These are phyloP conservation scores for Sthenelais limicola DNA, from an alignment of 2,888 invertebrate genomes.

Conservation along the genomic window DNA sequence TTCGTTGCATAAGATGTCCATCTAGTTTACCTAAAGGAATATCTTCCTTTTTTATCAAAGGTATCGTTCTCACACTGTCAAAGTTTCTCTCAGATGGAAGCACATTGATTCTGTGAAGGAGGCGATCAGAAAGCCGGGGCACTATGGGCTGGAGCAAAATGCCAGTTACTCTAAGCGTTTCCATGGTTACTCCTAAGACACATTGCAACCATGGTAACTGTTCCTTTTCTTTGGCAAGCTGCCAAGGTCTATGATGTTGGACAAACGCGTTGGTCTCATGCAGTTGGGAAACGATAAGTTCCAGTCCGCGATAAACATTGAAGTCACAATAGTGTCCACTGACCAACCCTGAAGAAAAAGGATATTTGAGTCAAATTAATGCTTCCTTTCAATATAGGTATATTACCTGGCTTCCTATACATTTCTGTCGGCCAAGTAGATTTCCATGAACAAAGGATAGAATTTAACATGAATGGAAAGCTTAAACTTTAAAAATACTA, in stretches of 20 bases:
- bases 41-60: not conserved
- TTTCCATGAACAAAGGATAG: too few relatives aligned
- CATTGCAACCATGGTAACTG: constrained; percentile 77
- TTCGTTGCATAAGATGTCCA: not conserved
- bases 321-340: constrained; percentile 81
- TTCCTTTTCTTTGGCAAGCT: constrained; percentile 78
- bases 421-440: too few relatives aligned
- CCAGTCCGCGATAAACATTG: constrained; percentile 87
- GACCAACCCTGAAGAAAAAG: constrained; percentile 76
- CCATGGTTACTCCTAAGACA: constrained; percentile 87
- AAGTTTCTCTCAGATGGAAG: constrained; percentile 53
- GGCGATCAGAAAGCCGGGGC: constrained; percentile 80
- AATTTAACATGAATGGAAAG: too few relatives aligned
- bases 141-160: constrained; percentile 89
- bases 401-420: too few relatives aligned
- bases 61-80: constrained; percentile 34
- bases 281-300: constrained; percentile 82
- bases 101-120: constrained; percentile 76
- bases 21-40: not conserved
- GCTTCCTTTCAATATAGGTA: too few relatives aligned
- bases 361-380: too few relatives aligned
- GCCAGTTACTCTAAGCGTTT: constrained; percentile 84
- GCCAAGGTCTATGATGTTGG: constrained; percentile 91
- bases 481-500: too few relatives aligned
- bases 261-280: constrained; percentile 89